Evolutionary conservation across 2,888 invertebrate genomes (phyloP), one percentile per base, ranked within the genome.

Genomic region (Asteroscopus sphinx): DNA sequence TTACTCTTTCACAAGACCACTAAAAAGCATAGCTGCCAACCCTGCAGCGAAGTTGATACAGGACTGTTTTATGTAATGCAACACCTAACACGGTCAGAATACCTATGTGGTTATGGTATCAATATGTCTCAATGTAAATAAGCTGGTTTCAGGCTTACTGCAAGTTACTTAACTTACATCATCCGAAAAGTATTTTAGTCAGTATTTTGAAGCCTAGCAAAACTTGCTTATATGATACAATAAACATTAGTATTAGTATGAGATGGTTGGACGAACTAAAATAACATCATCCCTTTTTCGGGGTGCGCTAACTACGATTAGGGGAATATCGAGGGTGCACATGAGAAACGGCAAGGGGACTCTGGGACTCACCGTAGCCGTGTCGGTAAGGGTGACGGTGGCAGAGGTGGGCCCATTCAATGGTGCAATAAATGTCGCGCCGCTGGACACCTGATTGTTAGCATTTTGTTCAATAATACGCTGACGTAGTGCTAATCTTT

Each of bases 401-500:
- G 92, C 91, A 54, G 92, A 87, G 83, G 93, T 91, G 73, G 91
- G 89, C 60, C 90, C 89, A 76, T 90, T 92, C 63, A 88, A 75
- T 73, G 86, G 82, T 64, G 82, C 82, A 85, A 77, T 89, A 73
- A 83, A 59, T 36, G 77, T 47, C 42, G 80, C 66, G 32, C 81
- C 69, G 56, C 72, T 76, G 28, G 87, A 71, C 83, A 94, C 93
- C 87, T 95, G 94, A 85, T 95, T 95, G 81, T 95, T 94, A 9
- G 94, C 79, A 83, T 77, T 93, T 70, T 96, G 96, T 83, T 97
- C 97, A 83, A 97, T 96, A 80, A 97, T 96, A 84, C 97, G 96
- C 89, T 97, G 97, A 61, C 97, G 95, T 76, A 97, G 95, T 41
- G 97, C 97, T 82, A 98, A 94, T 85, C 97, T 95, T 90, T 98